Conservation (phyloP, 2,888 invertebrate genomes). For the Sinopyrophorus schimmeli region DNA sequence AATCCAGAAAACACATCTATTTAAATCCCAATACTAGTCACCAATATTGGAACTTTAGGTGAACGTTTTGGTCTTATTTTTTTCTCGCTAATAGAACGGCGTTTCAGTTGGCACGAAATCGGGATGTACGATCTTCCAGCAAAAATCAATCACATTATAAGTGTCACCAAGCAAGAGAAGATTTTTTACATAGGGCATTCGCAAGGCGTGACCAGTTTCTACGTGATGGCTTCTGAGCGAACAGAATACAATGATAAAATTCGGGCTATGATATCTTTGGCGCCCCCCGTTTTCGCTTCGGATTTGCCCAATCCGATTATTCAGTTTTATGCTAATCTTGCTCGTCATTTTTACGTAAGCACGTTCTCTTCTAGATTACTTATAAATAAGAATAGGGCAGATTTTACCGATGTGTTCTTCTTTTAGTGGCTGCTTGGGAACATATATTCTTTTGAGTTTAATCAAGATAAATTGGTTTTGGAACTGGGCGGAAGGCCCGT, state of each 20-base stretch:
- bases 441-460: no score
- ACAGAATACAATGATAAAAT: constrained; percentile 66
- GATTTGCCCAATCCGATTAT: constrained; percentile 59
- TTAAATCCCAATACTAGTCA: constrained; percentile 53
- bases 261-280: constrained; percentile 62
- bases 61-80: no score
- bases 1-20: constrained; percentile 61
- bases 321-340: constrained; percentile 21
- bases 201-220: constrained; percentile 65
- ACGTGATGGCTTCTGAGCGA: constrained; percentile 61
- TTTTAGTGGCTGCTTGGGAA: constrained; percentile 16
- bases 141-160: constrained; percentile 68
- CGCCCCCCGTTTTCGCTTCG: constrained; percentile 63
- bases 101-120: constrained; percentile 82
- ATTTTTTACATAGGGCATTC: constrained; percentile 75
- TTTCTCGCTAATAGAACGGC: no score
- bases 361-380: not conserved
- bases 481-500: constrained; percentile 57
- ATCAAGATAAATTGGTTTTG: no score
- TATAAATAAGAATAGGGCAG: constrained; percentile 9
- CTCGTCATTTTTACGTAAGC: constrained; percentile 13
- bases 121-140: constrained; percentile 76
- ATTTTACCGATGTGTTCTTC: no score
- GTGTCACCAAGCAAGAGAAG: constrained; percentile 59
- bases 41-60: constrained; percentile 66